Percentiles rank a stretch among this genome's conserved stretches.
phyloP scores from a whole-genome alignment of 2,113 vertebrate species.

The Cebus imitator region DNA sequence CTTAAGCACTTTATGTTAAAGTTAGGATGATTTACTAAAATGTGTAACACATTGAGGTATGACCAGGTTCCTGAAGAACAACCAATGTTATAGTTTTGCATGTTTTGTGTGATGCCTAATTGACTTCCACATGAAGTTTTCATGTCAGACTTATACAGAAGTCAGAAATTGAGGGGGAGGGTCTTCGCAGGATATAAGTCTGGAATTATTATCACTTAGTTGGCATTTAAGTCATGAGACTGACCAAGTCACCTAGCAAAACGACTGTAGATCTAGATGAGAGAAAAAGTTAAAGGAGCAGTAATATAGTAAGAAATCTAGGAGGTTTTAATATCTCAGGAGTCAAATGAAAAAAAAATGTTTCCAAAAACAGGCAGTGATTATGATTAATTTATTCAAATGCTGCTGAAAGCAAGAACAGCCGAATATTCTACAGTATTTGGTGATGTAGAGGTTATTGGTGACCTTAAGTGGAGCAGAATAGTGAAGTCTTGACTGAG shows the following conservation, averaged over 20 bases:
- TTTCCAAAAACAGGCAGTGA: not conserved
- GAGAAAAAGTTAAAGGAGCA: not conserved
- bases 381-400: constrained; percentile 45
- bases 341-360: constrained; percentile 2
- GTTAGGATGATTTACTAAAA: not conserved
- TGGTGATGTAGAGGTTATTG: not conserved
- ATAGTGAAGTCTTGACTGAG: not conserved
- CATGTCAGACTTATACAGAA: not conserved
- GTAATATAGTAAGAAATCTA: not conserved
- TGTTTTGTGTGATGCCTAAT: not conserved
- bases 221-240: not conserved
- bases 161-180: not conserved
- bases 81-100: not conserved
- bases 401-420: constrained; percentile 2
- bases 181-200: not conserved
- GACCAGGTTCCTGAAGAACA: not conserved
- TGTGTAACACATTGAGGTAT: not conserved
- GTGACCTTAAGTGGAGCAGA: not conserved
- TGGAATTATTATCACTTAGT: not conserved
- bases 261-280: not conserved
- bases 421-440: not conserved
- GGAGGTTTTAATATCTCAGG: not conserved
- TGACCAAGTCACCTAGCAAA: not conserved
- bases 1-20: not conserved
- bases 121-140: not conserved